phyloP scores from a whole-genome alignment of 2,888 invertebrate genomes.

The Saturnia pavonia region DNA sequence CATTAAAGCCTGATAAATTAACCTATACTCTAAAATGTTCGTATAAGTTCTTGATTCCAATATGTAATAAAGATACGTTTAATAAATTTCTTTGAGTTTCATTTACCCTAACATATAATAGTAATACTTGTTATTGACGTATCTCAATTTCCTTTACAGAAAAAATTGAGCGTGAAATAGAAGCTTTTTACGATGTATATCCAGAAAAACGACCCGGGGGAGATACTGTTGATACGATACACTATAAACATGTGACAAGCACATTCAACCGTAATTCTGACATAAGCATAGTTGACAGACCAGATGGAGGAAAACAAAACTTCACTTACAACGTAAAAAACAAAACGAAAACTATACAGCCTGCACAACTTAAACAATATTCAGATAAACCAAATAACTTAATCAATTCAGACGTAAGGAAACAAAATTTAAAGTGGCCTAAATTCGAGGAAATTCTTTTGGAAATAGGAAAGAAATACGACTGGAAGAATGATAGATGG shows the following conservation, averaged over 20 bases:
- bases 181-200: constrained; percentile 66
- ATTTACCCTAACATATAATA: constrained; percentile 13
- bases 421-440: constrained; percentile 53
- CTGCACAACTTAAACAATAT: constrained; percentile 18
- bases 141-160: constrained; percentile 56
- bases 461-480: constrained; percentile 68
- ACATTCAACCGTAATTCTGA: constrained; percentile 39
- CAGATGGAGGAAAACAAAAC: constrained; percentile 34
- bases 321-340: constrained; percentile 29
- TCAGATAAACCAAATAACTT: background rate
- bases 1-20: background rate
- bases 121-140: constrained; percentile 26
- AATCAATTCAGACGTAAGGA: constrained; percentile 20
- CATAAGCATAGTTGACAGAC: constrained; percentile 34
- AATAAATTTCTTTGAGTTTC: background rate
- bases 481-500: constrained; percentile 78
- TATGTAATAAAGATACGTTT: background rate
- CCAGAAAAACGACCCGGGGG: constrained; percentile 49
- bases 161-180: constrained; percentile 66
- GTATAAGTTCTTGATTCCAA: background rate
- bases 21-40: background rate
- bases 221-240: constrained; percentile 49
- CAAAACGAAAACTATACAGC: constrained; percentile 28
- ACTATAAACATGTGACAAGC: constrained; percentile 46
- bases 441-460: constrained; percentile 70